A percentile compares a stretch with the other conserved stretches of the same genome.
These are phyloP conservation scores for Paramuricea clavata DNA, from an alignment of 92 coral and sea anemone genomes.

Conservation along the genomic window DNA sequence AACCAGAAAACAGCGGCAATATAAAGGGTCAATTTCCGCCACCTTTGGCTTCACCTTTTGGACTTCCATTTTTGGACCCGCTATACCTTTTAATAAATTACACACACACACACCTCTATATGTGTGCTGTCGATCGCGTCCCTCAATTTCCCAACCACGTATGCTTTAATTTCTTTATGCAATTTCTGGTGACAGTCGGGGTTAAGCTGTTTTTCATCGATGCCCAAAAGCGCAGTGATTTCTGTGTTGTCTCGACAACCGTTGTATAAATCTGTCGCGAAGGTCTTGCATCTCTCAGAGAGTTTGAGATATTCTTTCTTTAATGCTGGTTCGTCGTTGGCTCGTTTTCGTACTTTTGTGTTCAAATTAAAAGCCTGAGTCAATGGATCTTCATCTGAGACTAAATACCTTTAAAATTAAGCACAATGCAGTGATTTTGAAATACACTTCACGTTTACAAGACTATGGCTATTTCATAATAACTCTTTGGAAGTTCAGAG, in stretches of 20 bases:
- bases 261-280: conserved; percentile 79
- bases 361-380: conserved; percentile 84
- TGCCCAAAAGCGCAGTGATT: conserved; percentile 59
- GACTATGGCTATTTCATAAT: no score
- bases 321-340: conserved; percentile 80
- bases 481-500: no score
- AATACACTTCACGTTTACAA: no score
- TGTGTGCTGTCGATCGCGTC: conserved; percentile 27
- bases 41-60: no score
- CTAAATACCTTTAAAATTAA: no score
- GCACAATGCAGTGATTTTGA: no score
- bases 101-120: conserved; percentile 42
- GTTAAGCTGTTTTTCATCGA: not conserved
- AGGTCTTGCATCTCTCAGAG: conserved; percentile 85
- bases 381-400: conserved; percentile 80
- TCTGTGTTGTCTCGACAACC: conserved; percentile 85
- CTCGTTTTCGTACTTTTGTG: conserved; percentile 75
- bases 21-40: no score
- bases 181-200: no score
- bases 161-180: no score
- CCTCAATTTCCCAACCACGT: conserved; percentile 2
- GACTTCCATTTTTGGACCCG: no score
- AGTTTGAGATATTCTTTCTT: conserved; percentile 81
- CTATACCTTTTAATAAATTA: no score
- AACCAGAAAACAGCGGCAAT: no score